These are phyloP conservation scores for Nothocercus nigrocapillus DNA, from an alignment of 2,113 vertebrate genomes.

Conservation along the genomic window DNA sequence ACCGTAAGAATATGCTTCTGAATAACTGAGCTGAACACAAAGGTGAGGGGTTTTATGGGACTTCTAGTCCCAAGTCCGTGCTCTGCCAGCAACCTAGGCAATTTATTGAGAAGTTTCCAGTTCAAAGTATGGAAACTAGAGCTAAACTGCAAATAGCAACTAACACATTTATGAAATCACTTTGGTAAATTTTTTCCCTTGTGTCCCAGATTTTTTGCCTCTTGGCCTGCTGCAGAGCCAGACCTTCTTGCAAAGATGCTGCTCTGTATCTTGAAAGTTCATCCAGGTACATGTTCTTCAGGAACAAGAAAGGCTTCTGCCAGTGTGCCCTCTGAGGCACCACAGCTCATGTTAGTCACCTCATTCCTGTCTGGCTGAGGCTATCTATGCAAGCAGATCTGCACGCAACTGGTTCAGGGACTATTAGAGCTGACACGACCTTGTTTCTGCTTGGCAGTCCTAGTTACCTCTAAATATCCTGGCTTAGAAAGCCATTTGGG, in stretches of 20 bases:
- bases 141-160: not conserved
- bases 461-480: conserved; percentile 16
- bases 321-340: not conserved
- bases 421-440: not conserved
- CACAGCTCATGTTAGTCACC: fast-evolving
- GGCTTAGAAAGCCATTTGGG: not conserved
- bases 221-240: not conserved
- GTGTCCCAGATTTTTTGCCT: not conserved
- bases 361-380: not conserved
- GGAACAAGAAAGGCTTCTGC: not conserved
- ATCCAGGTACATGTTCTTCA: not conserved
- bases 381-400: fast-evolving
- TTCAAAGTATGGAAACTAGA: not conserved
- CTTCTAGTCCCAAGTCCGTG: not conserved
- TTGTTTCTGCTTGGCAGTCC: not conserved
- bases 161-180: not conserved
- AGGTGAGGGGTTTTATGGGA: not conserved
- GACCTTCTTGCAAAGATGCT: not conserved
- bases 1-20: not conserved
- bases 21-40: not conserved
- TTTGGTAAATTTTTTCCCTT: not conserved
- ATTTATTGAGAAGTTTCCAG: not conserved
- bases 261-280: fast-evolving
- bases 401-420: not conserved
- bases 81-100: not conserved